Evolutionary conservation across 2,797 vertebrate genomes (phyloP), one percentile per base, ranked within the genome.

Genomic region (Simalia tracyae): DNA sequence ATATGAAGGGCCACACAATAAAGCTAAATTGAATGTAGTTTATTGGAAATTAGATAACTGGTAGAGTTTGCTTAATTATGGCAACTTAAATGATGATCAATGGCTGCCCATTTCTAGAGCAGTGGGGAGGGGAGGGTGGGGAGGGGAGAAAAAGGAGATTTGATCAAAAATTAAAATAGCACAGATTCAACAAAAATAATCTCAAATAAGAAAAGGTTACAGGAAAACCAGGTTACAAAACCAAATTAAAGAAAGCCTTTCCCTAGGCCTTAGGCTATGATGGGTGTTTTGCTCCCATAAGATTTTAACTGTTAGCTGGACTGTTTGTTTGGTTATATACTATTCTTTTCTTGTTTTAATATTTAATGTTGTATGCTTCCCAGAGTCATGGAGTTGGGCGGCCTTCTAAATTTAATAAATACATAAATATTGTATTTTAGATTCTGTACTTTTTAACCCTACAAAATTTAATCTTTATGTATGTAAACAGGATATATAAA

Each of bases 41-140:
- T 6, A 91, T 88, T 0, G 93, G 61, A 96, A 96, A 93, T 96
- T 94, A 96, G 72, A 96, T 91, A 89, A 87, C 86, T 92, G 89
- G 93, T 84, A 93, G 89, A 76, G 86, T 93, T 88, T 66, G 54
- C 86, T 36, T 84, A 94, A 90, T 95, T 85, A 92, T 63, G 93
- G 84, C 90, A 92, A 95, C 92, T 92, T 95, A 88, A 92, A 92
- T 94, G 93, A 94, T 95, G 93, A 97, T 91, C 93, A 95, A 92
- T 57, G 95, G 85, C 56, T 4, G 12, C 89, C 61, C 92, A 95
- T 94, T 36, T 57, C 85, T 93, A 22, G 17, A 92, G 17, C 93
- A 15, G 10, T 90, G 7, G 15, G 50, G 6, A 28, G 93, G 54
- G 88, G 93, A 54, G 93, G 94, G 81, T 57, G 95, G 68, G 56